Conservation (phyloP, 1,140 invertebrate species). For the Colletes latitarsis region DNA sequence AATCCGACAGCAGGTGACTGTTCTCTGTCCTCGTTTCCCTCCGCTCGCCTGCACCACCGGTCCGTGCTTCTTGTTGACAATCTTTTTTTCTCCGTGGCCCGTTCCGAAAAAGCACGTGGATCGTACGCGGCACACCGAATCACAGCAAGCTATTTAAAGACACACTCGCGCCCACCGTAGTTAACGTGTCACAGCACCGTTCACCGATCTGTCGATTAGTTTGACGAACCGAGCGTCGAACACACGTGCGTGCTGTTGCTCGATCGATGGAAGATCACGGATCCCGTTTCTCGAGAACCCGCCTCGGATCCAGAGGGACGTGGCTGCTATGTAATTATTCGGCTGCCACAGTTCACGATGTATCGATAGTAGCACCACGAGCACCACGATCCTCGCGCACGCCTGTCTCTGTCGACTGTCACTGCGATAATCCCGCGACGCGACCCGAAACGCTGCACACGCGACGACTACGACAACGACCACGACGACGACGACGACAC, state of each 20-base stretch:
- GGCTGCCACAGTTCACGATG: constrained; percentile 29
- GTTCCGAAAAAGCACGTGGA: constrained; percentile 22
- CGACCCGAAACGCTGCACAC: constrained; percentile 17
- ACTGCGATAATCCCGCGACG: constrained; percentile 19
- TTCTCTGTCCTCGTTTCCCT: neutral
- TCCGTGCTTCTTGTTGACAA: constrained; percentile 13
- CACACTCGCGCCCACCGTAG: constrained; percentile 17
- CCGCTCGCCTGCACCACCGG: neutral
- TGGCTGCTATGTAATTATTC: constrained; percentile 33
- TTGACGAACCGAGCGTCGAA: neutral
- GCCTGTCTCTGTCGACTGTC: constrained; percentile 31
- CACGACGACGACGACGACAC: constrained; percentile 44
- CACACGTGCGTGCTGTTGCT: constrained; percentile 16
- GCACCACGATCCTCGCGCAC: constrained; percentile 37
- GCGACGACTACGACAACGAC: constrained; percentile 34
- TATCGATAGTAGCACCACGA: constrained; percentile 32
- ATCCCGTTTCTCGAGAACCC: neutral
- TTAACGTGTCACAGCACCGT: constrained; percentile 36
- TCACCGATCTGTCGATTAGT: constrained; percentile 26
- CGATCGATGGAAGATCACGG: constrained; percentile 1
- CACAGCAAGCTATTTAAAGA: constrained; percentile 27
- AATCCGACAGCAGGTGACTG: constrained; percentile 2
- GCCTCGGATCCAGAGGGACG: neutral
- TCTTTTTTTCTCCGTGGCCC: neutral
- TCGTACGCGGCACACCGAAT: constrained; percentile 20